Percentiles rank a stretch among this genome's conserved stretches.
Evolutionary conservation across 1,140 invertebrate species (phyloP).

Genomic region (Bombus affinis): DNA sequence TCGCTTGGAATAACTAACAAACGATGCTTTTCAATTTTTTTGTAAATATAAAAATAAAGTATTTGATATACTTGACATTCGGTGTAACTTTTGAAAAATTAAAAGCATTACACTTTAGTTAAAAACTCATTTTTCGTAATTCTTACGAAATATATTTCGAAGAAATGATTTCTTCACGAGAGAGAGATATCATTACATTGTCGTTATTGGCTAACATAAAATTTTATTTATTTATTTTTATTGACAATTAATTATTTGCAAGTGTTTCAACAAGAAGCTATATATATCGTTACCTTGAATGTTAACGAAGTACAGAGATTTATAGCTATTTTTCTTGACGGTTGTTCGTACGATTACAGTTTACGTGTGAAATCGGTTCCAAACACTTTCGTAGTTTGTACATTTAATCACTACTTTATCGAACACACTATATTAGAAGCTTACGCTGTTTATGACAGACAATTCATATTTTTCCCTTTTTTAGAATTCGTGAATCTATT

Average conservation of each 20-base stretch:
- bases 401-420: not conserved
- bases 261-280: not conserved
- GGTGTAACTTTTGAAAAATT: not conserved
- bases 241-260: slow-evolving; percentile 1
- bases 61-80: not conserved
- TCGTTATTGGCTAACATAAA: not conserved
- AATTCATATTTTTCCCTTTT: not conserved
- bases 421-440: not conserved
- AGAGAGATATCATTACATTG: not conserved
- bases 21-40: not conserved
- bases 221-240: not conserved
- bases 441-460: not conserved
- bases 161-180: not conserved
- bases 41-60: not conserved
- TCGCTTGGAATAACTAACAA: too few relatives aligned
- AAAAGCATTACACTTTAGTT: not conserved
- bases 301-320: not conserved
- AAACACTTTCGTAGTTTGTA: not conserved
- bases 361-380: not conserved
- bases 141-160: not conserved
- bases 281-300: slow-evolving; percentile 27
- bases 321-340: slow-evolving; percentile 5
- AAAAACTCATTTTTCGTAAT: too few relatives aligned
- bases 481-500: not conserved
- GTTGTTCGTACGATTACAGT: not conserved